Percentiles rank a stretch among this genome's conserved stretches.
Evolutionary conservation across 2,113 vertebrate species (phyloP).

Genomic region (Macroglossus sobrinus): DNA sequence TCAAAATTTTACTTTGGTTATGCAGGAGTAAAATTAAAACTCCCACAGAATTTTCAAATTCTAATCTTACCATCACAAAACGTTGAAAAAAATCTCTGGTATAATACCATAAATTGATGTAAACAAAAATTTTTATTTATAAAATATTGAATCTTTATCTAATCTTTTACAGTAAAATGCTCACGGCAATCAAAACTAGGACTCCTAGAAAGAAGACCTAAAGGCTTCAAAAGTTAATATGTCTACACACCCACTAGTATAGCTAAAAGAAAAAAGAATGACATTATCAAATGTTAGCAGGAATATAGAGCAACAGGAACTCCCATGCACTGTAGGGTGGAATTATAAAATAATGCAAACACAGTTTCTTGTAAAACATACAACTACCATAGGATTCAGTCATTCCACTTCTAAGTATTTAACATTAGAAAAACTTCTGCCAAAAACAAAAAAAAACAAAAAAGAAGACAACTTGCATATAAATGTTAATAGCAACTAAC

Average conservation of each 20-base stretch:
- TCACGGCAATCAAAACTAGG: not conserved
- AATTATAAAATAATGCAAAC: not conserved
- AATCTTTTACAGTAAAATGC: slow-evolving; percentile 6
- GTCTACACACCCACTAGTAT: not conserved
- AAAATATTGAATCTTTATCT: slow-evolving; percentile 7
- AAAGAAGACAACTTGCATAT: not conserved
- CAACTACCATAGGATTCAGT: not conserved
- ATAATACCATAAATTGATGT: not conserved
- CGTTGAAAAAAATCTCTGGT: not conserved
- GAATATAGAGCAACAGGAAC: not conserved
- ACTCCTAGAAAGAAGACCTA: not conserved
- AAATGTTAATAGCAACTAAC: not conserved
- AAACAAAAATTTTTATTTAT: not conserved
- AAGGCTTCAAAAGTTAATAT: not conserved
- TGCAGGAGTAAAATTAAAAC: not conserved
- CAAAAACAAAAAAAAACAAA: slow-evolving; percentile 7
- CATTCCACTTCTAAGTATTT: not conserved
- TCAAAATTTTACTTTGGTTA: slow-evolving; percentile 25
- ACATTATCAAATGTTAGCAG: not conserved
- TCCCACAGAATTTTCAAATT: slow-evolving; percentile 11
- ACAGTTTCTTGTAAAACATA: not conserved
- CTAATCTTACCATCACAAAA: slow-evolving; percentile 32
- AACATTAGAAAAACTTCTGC: not conserved
- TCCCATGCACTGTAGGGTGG: not conserved
- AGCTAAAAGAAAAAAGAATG: not conserved